A percentile compares a stretch with the other conserved stretches of the same genome.
Conservation (phyloP, 2,113 vertebrate species). For the Pardalotus punctatus region DNA sequence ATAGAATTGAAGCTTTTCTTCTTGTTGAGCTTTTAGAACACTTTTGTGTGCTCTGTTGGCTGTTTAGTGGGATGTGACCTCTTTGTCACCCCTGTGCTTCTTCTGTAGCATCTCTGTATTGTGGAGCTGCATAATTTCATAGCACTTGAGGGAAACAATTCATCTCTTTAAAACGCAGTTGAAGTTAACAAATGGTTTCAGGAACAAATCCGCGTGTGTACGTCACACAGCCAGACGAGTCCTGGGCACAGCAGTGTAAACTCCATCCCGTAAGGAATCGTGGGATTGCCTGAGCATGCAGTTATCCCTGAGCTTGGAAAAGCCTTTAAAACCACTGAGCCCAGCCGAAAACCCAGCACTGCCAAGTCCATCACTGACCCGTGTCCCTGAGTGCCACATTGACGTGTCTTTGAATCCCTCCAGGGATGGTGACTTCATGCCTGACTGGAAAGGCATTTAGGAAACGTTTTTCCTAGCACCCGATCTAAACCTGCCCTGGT, state of each 20-base stretch:
- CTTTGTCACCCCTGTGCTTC: neutral
- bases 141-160: neutral
- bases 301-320: neutral
- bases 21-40: neutral
- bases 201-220: neutral
- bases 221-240: accelerated
- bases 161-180: neutral
- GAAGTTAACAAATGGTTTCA: neutral
- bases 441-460: too few relatives aligned
- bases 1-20: neutral
- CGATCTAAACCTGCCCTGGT: neutral
- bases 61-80: neutral
- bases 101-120: neutral
- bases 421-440: neutral
- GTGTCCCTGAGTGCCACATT: neutral
- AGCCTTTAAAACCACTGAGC: neutral
- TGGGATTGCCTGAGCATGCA: neutral
- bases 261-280: neutral
- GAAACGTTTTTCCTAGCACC: neutral
- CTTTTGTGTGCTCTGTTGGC: neutral
- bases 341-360: neutral
- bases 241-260: neutral
- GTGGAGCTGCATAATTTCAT: neutral
- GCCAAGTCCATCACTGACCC: neutral
- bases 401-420: neutral